Base-by-base conservation (phyloP, 2,113 vertebrate genomes). In the Charadrius vociferus region DNA sequence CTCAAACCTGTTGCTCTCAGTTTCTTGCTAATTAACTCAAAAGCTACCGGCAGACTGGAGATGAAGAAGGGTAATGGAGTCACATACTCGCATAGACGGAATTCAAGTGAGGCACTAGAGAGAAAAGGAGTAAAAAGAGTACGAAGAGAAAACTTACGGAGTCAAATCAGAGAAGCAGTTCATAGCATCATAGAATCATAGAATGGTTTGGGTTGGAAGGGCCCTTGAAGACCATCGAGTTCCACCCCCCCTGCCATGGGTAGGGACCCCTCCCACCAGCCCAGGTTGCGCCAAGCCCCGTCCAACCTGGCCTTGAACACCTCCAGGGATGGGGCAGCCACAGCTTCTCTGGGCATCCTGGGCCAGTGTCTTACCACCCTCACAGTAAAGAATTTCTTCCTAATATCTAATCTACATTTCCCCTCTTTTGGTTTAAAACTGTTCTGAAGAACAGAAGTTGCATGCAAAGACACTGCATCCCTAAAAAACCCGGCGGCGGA, bases 1-100 rank as follows among this genome's bases (percentile, higher is more conserved):
- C 72, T 83, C 67, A 56, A 91, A 83, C 86, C 75, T 90, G 58
- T 88, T 96, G 82, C 80, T 95, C 72, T 90, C 71, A 30, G 50
- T 27, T 63, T 78, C 83, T 78, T 66, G 53, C 71, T 93, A 71
- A 90, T 58, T 82, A 79, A 88, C 82, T 90, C 59, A 26, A 45
- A 86, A 90, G 82, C 73, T 82, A 72, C 45, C 53, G 86, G 88
- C 82, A 92, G 52, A 61, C 0, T 58, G 66, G 49, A 96, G 82
- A 75, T 88, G 72, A 80, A 73, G 71, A 36, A 81, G 41, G 32
- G 56, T 55, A 93, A 93, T 0, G 18, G 77, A 88, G 68, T 45
- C 37, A 77, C 55, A 50, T 11, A 53, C 21, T 56, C 22, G 12
- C 3, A 56, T 1, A 53, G 29, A 88, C 27, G 39, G 34, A 82